Evolutionary conservation across 2,888 invertebrate genomes (phyloP).

Genomic region (Helleia helle): DNA sequence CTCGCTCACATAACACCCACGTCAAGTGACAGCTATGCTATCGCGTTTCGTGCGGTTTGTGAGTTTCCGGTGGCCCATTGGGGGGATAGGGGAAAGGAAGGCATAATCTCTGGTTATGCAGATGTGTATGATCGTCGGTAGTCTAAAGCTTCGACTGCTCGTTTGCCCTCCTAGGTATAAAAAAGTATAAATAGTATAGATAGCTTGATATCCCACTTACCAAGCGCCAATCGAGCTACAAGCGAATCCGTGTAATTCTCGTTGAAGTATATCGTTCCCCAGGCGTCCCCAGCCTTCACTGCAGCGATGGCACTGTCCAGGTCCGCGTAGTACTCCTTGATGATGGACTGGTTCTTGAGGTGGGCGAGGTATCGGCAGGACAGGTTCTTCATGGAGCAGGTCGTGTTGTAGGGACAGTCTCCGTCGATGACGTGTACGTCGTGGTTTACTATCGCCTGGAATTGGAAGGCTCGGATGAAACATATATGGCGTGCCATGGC

Average conservation of each 20-base stretch:
- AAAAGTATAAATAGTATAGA: no score
- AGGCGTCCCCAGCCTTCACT: slow-evolving; percentile 84
- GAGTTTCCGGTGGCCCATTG: no score
- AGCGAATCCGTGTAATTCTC: slow-evolving; percentile 92
- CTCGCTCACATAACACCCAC: no score
- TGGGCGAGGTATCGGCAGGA: slow-evolving; percentile 87
- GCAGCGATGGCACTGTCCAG: slow-evolving; percentile 80
- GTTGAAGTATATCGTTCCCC: slow-evolving; percentile 92
- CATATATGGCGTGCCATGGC: no score
- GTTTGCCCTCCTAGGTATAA: no score
- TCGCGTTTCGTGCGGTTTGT: no score
- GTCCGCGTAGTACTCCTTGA: slow-evolving; percentile 78
- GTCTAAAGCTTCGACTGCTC: no score
- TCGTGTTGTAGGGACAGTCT: slow-evolving; percentile 69
- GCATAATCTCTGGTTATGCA: no score
- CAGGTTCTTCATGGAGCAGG: slow-evolving; percentile 81
- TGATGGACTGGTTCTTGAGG: slow-evolving; percentile 81
- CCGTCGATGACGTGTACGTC: slow-evolving; percentile 56
- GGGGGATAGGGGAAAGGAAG: no score
- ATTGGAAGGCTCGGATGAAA: neutral
- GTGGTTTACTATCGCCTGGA: slow-evolving; percentile 62
- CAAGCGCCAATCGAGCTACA: slow-evolving; percentile 85
- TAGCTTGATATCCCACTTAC: no score
- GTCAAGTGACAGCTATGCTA: no score
- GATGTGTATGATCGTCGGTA: no score